Evolutionary conservation across 1,140 invertebrate species (phyloP).

Genomic region (Wiebesia pumilae): DNA sequence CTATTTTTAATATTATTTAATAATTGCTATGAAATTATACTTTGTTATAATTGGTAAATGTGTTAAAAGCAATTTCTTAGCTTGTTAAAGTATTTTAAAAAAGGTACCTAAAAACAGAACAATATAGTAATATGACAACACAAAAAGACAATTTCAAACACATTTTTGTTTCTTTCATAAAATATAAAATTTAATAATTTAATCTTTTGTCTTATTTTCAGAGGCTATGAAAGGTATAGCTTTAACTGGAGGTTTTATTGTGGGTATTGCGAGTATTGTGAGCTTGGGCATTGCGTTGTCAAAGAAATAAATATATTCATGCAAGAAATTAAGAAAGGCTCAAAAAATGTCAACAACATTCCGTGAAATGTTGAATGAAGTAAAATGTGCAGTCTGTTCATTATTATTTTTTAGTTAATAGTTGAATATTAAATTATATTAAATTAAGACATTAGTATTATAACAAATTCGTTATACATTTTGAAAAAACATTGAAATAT

Average conservation of each 20-base stretch:
- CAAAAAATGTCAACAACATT: slow-evolving; percentile 10
- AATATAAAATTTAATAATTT: background rate
- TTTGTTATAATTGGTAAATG: no score
- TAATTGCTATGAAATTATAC: no score
- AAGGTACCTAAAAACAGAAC: no score
- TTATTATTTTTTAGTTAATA: slow-evolving; percentile 6
- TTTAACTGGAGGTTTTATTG: slow-evolving; percentile 86
- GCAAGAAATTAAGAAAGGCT: background rate
- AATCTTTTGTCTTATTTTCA: slow-evolving; percentile 68
- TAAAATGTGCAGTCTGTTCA: background rate
- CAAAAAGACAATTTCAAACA: no score
- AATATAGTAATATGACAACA: no score
- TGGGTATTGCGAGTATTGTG: slow-evolving; percentile 87
- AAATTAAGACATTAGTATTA: slow-evolving; percentile 36
- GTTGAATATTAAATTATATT: slow-evolving; percentile 17
- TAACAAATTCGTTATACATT: slow-evolving; percentile 26
- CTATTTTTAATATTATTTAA: no score
- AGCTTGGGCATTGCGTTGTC: slow-evolving; percentile 86
- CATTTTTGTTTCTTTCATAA: no score
- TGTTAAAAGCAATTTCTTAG: no score
- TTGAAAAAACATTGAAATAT: background rate
- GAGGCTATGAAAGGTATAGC: slow-evolving; percentile 93
- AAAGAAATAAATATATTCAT: slow-evolving; percentile 72
- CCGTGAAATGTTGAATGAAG: background rate
- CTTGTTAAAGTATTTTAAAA: no score